These are phyloP conservation scores for rat (Rattus norvegicus) DNA, from an alignment of 2,113 vertebrate species.

Conservation along the genomic window DNA sequence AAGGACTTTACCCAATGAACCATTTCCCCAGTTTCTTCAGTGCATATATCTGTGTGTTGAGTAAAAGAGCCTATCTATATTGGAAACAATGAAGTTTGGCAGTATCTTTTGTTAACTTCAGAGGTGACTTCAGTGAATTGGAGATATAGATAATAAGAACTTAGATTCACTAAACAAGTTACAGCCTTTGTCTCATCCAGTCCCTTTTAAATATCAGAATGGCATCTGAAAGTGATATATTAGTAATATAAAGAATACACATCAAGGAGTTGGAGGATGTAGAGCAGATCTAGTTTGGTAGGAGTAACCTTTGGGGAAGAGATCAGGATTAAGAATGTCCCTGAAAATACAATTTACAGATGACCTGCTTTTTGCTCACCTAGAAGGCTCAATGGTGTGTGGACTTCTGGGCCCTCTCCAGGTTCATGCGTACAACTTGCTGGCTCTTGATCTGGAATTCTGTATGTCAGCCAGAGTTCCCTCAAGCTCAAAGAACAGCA, in stretches of 20 bases:
- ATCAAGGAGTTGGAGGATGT: not conserved
- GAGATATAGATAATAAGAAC: not conserved
- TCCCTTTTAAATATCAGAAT: not conserved
- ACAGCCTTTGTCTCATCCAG: not conserved
- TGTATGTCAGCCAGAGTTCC: not conserved
- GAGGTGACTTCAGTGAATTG: not conserved
- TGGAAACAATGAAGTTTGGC: not conserved
- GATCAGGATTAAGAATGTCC: not conserved
- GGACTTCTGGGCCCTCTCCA: not conserved
- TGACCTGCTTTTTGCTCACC: not conserved
- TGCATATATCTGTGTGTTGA: not conserved
- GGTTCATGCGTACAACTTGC: not conserved
- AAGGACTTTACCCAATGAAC: not conserved
- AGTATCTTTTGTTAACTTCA: not conserved
- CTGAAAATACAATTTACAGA: conserved; percentile 8
- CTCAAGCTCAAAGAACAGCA: not conserved
- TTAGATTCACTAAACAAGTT: not conserved
- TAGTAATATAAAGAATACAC: not conserved
- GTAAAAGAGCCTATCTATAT: not conserved
- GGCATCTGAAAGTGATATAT: conserved; percentile 9
- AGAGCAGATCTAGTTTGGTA: not conserved
- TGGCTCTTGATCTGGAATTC: not conserved
- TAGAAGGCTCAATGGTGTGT: not conserved
- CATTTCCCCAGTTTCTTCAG: not conserved
- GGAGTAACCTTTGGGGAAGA: not conserved